Evolutionary conservation across 2,113 vertebrate species (phyloP).

Genomic region (Psittacula cyanocephala): DNA sequence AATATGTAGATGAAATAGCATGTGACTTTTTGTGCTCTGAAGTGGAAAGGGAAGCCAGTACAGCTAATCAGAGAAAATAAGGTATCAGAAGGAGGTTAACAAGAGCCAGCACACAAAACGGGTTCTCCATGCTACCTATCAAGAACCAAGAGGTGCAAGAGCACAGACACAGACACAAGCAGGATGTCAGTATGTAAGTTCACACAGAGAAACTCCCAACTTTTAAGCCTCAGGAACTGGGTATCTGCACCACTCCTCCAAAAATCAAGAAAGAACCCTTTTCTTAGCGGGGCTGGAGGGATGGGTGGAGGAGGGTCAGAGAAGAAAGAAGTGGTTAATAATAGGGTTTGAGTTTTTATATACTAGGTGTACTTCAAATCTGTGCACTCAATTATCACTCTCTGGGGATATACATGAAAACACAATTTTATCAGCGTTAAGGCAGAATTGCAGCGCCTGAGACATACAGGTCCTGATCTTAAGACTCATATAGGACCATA

Average conservation of each 20-base stretch:
- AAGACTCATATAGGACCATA: background rate
- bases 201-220: background rate
- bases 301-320: background rate
- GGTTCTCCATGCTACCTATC: background rate
- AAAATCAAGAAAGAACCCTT: background rate
- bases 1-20: background rate
- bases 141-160: background rate
- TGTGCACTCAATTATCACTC: background rate
- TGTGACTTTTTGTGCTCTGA: background rate
- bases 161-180: background rate
- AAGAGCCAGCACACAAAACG: background rate
- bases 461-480: background rate
- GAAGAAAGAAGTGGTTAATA: background rate
- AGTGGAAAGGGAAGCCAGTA: background rate
- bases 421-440: background rate
- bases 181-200: fast-evolving
- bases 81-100: background rate
- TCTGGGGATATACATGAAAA: background rate
- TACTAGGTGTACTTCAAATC: background rate
- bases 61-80: background rate
- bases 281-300: background rate
- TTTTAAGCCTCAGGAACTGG: background rate
- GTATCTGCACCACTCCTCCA: background rate
- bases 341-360: background rate
- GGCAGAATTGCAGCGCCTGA: background rate